Conservation (phyloP, 2,888 invertebrate species). For the Formica aserva region DNA sequence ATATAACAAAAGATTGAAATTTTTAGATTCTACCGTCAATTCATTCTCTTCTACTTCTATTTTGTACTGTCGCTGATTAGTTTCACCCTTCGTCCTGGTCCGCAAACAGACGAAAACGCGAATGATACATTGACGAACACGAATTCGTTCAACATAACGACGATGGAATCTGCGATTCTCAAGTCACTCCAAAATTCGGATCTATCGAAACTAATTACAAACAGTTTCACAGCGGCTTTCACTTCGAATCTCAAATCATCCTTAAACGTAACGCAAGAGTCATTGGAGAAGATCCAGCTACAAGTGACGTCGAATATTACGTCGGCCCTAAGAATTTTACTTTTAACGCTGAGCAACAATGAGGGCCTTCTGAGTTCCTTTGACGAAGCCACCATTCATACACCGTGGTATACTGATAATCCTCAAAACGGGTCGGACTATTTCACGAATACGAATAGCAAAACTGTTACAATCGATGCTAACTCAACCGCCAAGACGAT, state of each 20-base stretch:
- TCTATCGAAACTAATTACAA: slow-evolving; percentile 74
- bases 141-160: slow-evolving; percentile 60
- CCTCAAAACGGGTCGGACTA: slow-evolving; percentile 12
- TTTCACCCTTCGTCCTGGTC: slow-evolving; percentile 96
- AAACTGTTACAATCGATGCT: background rate
- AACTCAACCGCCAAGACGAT: slow-evolving; percentile 35
- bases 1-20: background rate
- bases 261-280: slow-evolving; percentile 70
- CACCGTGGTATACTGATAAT: background rate
- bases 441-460: slow-evolving; percentile 11
- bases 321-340: slow-evolving; percentile 70
- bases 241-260: slow-evolving; percentile 69
- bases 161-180: slow-evolving; percentile 62
- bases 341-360: slow-evolving; percentile 22
- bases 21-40: slow-evolving; percentile 95
- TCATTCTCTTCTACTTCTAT: slow-evolving; percentile 95
- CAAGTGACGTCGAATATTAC: slow-evolving; percentile 78
- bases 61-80: slow-evolving; percentile 95
- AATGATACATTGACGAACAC: slow-evolving; percentile 42
- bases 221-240: slow-evolving; percentile 76
- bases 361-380: slow-evolving; percentile 18
- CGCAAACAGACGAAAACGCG: slow-evolving; percentile 79
- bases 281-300: slow-evolving; percentile 73
- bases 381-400: background rate
- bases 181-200: slow-evolving; percentile 63